These are phyloP conservation scores for Machimus atricapillus DNA, from an alignment of 2,888 invertebrate species.

Conservation along the genomic window DNA sequence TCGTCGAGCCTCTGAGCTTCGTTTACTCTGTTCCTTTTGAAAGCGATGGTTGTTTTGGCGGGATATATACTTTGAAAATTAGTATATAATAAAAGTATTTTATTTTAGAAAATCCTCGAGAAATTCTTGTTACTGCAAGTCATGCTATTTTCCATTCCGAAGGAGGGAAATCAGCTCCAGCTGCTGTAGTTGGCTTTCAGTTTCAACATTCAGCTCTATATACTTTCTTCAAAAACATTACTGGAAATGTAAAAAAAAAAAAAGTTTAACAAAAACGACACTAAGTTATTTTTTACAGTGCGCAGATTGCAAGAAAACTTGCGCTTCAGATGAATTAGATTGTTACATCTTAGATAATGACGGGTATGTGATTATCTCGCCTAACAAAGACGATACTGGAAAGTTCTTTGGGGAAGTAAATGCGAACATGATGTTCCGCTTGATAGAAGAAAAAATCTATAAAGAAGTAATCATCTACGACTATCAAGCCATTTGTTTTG, in stretches of 20 bases:
- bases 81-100: background rate
- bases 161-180: conserved; percentile 69
- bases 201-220: conserved; percentile 80
- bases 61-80: background rate
- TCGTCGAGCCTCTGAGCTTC: conserved; percentile 78
- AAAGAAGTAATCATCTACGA: conserved; percentile 79
- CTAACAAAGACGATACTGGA: conserved; percentile 76
- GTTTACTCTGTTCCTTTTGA: conserved; percentile 82
- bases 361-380: conserved; percentile 84
- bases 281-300: conserved; percentile 43
- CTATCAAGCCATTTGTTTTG: conserved; percentile 89
- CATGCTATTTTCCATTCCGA: conserved; percentile 79
- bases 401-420: conserved; percentile 87
- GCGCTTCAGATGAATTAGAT: conserved; percentile 72
- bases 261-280: background rate
- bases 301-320: conserved; percentile 65
- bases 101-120: conserved; percentile 54
- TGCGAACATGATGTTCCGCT: conserved; percentile 76
- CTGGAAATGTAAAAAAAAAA: conserved; percentile 68
- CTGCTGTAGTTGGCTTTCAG: conserved; percentile 79
- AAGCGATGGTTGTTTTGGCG: conserved; percentile 60
- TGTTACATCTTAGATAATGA: conserved; percentile 90
- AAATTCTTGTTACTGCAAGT: conserved; percentile 82
- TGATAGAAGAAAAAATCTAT: conserved; percentile 79
- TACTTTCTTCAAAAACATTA: conserved; percentile 80